These are phyloP conservation scores for Megaceryle maxima DNA, from an alignment of 2,113 vertebrate genomes.

Conservation along the genomic window DNA sequence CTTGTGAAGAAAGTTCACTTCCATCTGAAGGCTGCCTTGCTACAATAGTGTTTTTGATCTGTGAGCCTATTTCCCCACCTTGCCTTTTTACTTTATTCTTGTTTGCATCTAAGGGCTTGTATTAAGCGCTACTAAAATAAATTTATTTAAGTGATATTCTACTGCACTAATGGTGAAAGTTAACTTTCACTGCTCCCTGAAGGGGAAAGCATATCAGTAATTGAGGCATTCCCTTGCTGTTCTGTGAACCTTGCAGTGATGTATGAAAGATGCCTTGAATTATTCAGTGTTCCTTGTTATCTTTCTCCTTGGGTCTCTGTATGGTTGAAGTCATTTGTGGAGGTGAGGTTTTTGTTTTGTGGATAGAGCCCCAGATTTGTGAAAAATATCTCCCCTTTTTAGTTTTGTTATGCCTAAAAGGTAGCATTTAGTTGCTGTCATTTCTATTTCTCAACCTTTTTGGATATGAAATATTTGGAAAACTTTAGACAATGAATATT, in stretches of 20 bases:
- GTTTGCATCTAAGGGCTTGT: background rate
- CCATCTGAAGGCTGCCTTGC: background rate
- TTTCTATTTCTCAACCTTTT: background rate
- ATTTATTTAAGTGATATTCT: constrained; percentile 29
- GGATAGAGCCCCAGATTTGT: background rate
- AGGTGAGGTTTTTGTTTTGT: background rate
- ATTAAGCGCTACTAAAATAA: constrained; percentile 23
- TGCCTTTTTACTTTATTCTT: background rate
- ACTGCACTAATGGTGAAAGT: constrained; percentile 1
- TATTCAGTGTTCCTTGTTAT: constrained; percentile 43
- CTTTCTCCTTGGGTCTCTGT: constrained; percentile 32
- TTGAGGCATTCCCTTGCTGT: background rate
- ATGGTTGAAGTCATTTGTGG: background rate
- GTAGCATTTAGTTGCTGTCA: background rate
- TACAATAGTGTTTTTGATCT: background rate
- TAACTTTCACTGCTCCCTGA: constrained; percentile 43
- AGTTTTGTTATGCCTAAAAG: background rate
- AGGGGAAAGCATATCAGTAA: constrained; percentile 10
- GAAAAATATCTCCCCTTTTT: background rate
- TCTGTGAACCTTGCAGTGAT: background rate
- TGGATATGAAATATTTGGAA: background rate
- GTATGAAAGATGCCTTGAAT: constrained; percentile 50
- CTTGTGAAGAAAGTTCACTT: background rate
- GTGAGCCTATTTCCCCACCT: background rate
- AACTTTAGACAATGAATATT: background rate